Evolutionary conservation across 1,140 invertebrate species (phyloP).

Genomic region (Theocolax elegans): DNA sequence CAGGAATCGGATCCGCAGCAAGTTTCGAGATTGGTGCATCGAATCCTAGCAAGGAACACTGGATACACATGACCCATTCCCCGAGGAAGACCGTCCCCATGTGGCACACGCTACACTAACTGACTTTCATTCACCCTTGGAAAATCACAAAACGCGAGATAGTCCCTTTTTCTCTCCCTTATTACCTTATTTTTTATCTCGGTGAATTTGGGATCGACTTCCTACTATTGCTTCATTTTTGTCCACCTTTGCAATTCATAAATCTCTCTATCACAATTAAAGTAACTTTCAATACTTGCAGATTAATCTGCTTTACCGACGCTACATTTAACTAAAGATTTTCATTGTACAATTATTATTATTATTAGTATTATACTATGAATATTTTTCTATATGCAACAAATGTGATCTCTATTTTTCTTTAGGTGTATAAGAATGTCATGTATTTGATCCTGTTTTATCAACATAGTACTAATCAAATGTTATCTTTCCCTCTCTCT

Average conservation of each 20-base stretch:
- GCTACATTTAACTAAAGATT: too few relatives aligned
- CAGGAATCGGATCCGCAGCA: constrained; percentile 70
- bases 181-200: not conserved
- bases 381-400: too few relatives aligned
- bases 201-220: too few relatives aligned
- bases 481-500: too few relatives aligned
- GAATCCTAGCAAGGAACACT: constrained; percentile 73
- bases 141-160: not conserved
- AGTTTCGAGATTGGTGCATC: constrained; percentile 49
- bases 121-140: not conserved
- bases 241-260: not conserved
- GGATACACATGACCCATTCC: constrained; percentile 83
- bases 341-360: too few relatives aligned
- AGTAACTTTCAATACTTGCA: not conserved
- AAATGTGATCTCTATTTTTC: too few relatives aligned
- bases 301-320: too few relatives aligned
- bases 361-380: too few relatives aligned
- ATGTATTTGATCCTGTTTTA: too few relatives aligned
- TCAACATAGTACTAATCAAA: too few relatives aligned
- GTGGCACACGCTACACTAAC: constrained; percentile 79
- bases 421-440: too few relatives aligned
- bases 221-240: not conserved
- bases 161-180: not conserved
- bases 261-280: not conserved
- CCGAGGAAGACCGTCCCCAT: constrained; percentile 84